A percentile compares a stretch with the other conserved stretches of the same genome.
Conservation (phyloP, 1,140 invertebrate species). For the Gryllus bimaculatus region DNA sequence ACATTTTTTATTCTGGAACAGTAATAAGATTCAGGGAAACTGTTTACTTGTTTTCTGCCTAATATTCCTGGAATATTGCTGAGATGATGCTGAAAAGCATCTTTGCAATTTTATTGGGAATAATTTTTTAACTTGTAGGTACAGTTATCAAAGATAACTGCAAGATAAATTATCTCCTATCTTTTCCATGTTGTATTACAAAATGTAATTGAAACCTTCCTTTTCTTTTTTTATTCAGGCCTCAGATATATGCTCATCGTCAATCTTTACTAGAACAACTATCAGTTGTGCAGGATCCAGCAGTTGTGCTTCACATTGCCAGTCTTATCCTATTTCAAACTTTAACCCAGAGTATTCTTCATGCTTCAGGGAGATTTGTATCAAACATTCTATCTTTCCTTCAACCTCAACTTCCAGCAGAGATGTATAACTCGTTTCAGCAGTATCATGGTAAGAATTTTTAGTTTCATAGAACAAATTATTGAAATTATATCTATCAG, state of each 20-base stretch:
- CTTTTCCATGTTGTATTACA: too few species aligned
- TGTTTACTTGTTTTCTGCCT: too few species aligned
- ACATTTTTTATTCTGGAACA: too few species aligned
- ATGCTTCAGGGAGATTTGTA: constrained; percentile 86
- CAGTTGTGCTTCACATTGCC: constrained; percentile 72
- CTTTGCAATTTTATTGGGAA: too few species aligned
- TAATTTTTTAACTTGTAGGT: too few species aligned
- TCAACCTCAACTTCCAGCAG: constrained; percentile 51
- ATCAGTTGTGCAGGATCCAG: constrained; percentile 60
- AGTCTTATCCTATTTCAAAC: constrained; percentile 72
- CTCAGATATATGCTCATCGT: constrained; percentile 62
- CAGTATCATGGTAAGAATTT: constrained; percentile 64
- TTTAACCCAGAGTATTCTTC: constrained; percentile 68
- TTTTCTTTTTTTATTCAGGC: constrained; percentile 31
- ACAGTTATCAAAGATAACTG: too few species aligned
- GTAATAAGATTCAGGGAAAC: too few species aligned
- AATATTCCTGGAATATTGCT: too few species aligned
- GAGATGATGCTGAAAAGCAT: too few species aligned
- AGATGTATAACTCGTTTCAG: constrained; percentile 50
- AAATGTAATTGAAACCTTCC: too few species aligned
- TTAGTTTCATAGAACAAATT: neutral
- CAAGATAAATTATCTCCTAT: too few species aligned
- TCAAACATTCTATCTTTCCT: constrained; percentile 66
- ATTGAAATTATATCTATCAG: too few species aligned
- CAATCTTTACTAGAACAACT: constrained; percentile 73